phyloP scores from a whole-genome alignment of 2,888 invertebrate species.

The Sesamia inferens region DNA sequence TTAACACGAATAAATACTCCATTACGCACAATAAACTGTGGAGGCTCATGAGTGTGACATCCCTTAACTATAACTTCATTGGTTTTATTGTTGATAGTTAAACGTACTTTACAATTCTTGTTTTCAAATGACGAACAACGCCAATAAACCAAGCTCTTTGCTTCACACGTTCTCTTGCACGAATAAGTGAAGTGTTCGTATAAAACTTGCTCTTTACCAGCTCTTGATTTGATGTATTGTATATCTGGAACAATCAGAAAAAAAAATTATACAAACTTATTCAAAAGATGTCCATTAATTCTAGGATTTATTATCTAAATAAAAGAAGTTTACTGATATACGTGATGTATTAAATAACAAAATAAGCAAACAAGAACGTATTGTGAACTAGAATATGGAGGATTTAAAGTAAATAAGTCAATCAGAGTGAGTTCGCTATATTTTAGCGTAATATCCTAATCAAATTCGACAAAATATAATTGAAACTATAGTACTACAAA shows the following conservation, averaged over 20 bases:
- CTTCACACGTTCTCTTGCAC: slow-evolving; percentile 8
- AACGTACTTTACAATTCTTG: slow-evolving; percentile 35
- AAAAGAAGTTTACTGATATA: neutral
- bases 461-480: too few species aligned
- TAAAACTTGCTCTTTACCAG: slow-evolving; percentile 41
- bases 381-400: neutral
- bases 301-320: too few species aligned
- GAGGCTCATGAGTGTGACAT: slow-evolving; percentile 27
- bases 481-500: too few species aligned
- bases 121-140: slow-evolving; percentile 47
- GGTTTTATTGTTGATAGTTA: slow-evolving; percentile 16
- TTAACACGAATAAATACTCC: slow-evolving; percentile 15
- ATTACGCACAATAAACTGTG: neutral
- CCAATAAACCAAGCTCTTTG: slow-evolving; percentile 33
- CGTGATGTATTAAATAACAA: neutral
- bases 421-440: neutral
- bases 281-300: neutral
- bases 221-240: slow-evolving; percentile 44
- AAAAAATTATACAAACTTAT: neutral
- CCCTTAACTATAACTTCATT: slow-evolving; percentile 19
- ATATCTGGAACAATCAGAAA: slow-evolving; percentile 19
- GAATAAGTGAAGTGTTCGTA: slow-evolving; percentile 39
- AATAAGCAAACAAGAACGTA: neutral
- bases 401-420: too few species aligned
- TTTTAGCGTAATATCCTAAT: neutral